Percentiles rank a stretch among this genome's conserved stretches.
phyloP scores from a whole-genome alignment of 2,888 invertebrate genomes.

The Drosophila sordidula region DNA sequence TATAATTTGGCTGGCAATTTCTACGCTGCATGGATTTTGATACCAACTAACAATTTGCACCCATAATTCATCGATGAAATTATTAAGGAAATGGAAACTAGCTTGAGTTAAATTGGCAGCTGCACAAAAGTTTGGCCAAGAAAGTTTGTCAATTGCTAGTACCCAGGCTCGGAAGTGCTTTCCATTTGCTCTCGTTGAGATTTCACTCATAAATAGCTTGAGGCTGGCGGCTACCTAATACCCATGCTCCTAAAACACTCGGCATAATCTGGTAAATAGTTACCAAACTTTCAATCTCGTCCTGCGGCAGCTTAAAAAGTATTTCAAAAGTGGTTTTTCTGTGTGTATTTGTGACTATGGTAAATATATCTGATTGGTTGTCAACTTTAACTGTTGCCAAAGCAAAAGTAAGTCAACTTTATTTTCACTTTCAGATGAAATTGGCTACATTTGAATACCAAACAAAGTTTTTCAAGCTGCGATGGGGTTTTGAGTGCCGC shows the following conservation, averaged over 20 bases:
- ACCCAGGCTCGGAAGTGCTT: constrained; percentile 25
- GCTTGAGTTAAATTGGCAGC: constrained; percentile 61
- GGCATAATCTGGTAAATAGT: constrained; percentile 61
- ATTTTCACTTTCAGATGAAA: constrained; percentile 41
- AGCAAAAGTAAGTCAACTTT: constrained; percentile 17
- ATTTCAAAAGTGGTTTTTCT: constrained; percentile 25
- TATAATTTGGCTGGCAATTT: constrained; percentile 67
- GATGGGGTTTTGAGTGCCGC: constrained; percentile 15
- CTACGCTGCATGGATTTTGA: constrained; percentile 50
- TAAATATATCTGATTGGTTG: constrained; percentile 34
- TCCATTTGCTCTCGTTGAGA: constrained; percentile 37
- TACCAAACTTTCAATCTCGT: constrained; percentile 51
- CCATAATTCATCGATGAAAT: constrained; percentile 74
- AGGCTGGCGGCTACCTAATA: constrained; percentile 52
- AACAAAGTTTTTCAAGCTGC: constrained; percentile 8
- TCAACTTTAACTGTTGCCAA: constrained; percentile 24
- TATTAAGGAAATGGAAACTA: constrained; percentile 49
- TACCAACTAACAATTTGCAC: constrained; percentile 59
- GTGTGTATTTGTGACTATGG: constrained; percentile 15
- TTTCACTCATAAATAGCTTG: constrained; percentile 34
- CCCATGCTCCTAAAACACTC: constrained; percentile 30
- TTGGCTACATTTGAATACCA: constrained; percentile 37
- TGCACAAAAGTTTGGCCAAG: constrained; percentile 30
- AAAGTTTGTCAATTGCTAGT: constrained; percentile 43
- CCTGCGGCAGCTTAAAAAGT: constrained; percentile 52